Percentiles rank a stretch among this genome's conserved stretches.
These are phyloP conservation scores for Ellobius talpinus DNA, from an alignment of 2,113 vertebrate species.

Conservation along the genomic window DNA sequence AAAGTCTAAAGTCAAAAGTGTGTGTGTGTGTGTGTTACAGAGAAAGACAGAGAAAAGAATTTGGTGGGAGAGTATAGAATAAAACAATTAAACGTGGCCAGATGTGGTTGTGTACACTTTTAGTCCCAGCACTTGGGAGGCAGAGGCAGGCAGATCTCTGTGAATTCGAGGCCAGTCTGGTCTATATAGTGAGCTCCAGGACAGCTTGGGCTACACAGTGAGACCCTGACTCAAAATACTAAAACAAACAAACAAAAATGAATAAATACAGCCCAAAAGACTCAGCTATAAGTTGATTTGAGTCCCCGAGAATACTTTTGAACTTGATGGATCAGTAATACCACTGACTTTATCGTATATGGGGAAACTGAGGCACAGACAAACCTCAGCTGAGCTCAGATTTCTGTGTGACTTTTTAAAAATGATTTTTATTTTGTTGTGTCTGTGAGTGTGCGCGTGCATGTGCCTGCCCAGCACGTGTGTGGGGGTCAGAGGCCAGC, in stretches of 20 bases:
- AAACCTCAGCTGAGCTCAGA: background rate
- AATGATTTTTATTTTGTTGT: background rate
- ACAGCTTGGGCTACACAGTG: background rate
- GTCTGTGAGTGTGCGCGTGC: background rate
- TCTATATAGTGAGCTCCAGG: background rate
- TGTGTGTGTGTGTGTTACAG: background rate
- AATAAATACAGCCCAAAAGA: background rate
- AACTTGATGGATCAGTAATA: background rate
- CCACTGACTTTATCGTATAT: background rate
- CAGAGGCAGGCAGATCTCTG: background rate
- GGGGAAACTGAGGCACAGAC: background rate
- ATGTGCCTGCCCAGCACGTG: background rate
- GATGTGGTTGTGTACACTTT: background rate
- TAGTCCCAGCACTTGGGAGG: background rate
- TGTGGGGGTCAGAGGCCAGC: background rate
- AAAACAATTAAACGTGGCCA: background rate
- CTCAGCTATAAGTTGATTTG: background rate
- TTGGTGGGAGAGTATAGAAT: background rate
- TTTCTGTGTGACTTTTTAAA: background rate
- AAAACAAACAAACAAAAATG: background rate
- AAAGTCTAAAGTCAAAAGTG: background rate
- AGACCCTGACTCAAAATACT: background rate
- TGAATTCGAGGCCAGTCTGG: background rate
- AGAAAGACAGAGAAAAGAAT: background rate
- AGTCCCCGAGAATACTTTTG: rapidly evolving